Percentiles rank a stretch among this genome's conserved stretches.
Conservation (phyloP, 2,797 vertebrate species). For the Myripristis murdjan region DNA sequence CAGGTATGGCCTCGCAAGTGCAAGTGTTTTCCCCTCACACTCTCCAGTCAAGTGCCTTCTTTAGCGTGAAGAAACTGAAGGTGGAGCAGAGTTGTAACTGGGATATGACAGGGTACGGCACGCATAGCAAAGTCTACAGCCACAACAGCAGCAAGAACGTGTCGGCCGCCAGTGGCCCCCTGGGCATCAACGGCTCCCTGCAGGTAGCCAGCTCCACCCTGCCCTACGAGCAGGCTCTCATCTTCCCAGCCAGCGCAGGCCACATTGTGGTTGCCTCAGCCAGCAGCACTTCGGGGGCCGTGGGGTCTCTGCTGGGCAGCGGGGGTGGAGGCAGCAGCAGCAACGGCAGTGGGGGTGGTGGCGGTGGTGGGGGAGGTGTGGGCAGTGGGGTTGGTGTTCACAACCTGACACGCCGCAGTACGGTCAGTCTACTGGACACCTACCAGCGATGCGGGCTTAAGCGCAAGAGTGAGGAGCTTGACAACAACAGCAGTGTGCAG, state of each 20-base stretch:
- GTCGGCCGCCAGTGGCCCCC: conserved; percentile 89
- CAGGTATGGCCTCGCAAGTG: conserved; percentile 99
- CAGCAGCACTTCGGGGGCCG: conserved; percentile 92
- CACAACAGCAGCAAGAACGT: conserved; percentile 94
- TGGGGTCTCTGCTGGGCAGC: conserved; percentile 87
- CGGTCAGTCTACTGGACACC: conserved; percentile 98
- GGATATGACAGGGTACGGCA: conserved; percentile 99
- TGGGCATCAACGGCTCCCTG: conserved; percentile 89
- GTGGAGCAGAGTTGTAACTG: conserved; percentile 97
- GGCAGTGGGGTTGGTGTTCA: conserved; percentile 87
- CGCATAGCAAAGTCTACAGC: conserved; percentile 95
- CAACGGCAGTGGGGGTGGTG: conserved; percentile 82
- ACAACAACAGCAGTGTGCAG: conserved; percentile 97
- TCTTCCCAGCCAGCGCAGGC: conserved; percentile 94
- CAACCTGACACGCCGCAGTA: conserved; percentile 98
- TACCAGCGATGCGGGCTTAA: conserved; percentile 99
- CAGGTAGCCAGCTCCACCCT: conserved; percentile 90
- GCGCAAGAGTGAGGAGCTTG: conserved; percentile 98
- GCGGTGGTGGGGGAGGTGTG: conserved; percentile 87
- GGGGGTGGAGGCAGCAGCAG: conserved; percentile 89
- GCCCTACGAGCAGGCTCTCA: conserved; percentile 97
- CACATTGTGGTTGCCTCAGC: conserved; percentile 96
- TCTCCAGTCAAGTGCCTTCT: conserved; percentile 99
- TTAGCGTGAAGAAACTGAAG: conserved; percentile 99
- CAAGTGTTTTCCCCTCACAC: conserved; percentile 98